Evolutionary conservation across 1,140 invertebrate species (phyloP), one percentile per base, ranked within the genome.

Genomic region (Helicoverpa zea): DNA sequence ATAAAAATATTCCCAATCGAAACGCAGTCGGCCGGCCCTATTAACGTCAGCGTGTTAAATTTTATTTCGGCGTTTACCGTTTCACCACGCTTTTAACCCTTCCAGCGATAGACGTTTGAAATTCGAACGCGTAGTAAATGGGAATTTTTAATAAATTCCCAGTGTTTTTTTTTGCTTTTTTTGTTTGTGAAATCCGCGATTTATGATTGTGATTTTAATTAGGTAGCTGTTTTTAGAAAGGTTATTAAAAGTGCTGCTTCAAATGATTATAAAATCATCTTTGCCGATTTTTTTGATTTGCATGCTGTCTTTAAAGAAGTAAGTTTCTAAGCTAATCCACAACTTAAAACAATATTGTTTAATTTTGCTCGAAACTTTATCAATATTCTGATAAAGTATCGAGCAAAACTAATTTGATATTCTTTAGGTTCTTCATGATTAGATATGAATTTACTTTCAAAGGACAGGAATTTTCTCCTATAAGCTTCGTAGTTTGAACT

Each of bases 1-100:
- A 76, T 52, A 66, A 77, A 66, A 77, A 77, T 64, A 77, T 77
- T 77, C 75, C 18, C 51, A 66, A 66, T 77, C 35, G 59, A 7
- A 29, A 52, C 16, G 56, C 72, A 47, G 23, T 29, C 73, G 14
- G 30, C 75, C 61, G 75, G n/a, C 74, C 49, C 75, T 66, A 56
- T 77, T 66, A 77, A 13, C 61, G 75, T 52, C 51, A 35, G 49
- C 75, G 47, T 64, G 61, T 66, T 77, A 66, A 77, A 54, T 66
- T 77, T 63, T 66, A 77, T 76, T 52, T 76, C 18, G 13, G n/a
- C 59, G 75, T 66, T 66, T 64, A 77, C 75, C 49, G 59, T 64
- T 77, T 66, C n/a, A 66, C 29, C 56, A 76, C 58, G 73, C 58
- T 76, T 5, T 30, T 35, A 63, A 61, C 35, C 49, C 14, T 52